Evolutionary conservation across 2,888 invertebrate species (phyloP).

Genomic region (Temnothorax ravouxi): DNA sequence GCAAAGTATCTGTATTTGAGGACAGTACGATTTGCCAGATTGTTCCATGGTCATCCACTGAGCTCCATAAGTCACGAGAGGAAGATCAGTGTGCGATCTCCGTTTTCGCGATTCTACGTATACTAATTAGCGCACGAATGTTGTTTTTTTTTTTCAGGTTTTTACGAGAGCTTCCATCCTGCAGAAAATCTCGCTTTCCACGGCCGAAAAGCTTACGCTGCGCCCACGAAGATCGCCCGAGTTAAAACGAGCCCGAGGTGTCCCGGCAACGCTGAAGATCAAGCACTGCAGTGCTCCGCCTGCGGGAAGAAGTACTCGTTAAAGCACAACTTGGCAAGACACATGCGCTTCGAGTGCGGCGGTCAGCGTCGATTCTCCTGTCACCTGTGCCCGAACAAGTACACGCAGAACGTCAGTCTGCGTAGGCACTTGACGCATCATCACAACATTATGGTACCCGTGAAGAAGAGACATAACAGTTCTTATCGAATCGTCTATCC

Average conservation of each 20-base stretch:
- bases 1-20: constrained; percentile 6
- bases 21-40: constrained; percentile 7
- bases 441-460: constrained; percentile 78
- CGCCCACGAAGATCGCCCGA: constrained; percentile 15
- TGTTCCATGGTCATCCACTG: constrained; percentile 12
- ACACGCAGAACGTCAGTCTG: constrained; percentile 80
- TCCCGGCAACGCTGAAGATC: constrained; percentile 50
- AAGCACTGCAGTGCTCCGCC: constrained; percentile 75
- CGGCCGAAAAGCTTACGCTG: neutral
- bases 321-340: constrained; percentile 82
- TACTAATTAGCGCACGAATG: constrained; percentile 54
- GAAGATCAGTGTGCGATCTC: constrained; percentile 25
- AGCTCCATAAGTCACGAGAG: constrained; percentile 18
- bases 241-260: neutral
- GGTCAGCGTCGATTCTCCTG: constrained; percentile 80
- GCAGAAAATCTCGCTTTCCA: constrained; percentile 21
- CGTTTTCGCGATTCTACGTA: constrained; percentile 13
- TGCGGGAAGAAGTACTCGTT: constrained; percentile 84
- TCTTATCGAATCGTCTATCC: constrained; percentile 19
- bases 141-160: constrained; percentile 62
- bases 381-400: constrained; percentile 77
- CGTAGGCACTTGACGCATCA: constrained; percentile 78
- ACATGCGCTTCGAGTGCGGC: constrained; percentile 86
- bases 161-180: constrained; percentile 13
- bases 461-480: constrained; percentile 28